Evolutionary conservation across 1,140 invertebrate genomes (phyloP).

Genomic region (Adoxophyes honmai): DNA sequence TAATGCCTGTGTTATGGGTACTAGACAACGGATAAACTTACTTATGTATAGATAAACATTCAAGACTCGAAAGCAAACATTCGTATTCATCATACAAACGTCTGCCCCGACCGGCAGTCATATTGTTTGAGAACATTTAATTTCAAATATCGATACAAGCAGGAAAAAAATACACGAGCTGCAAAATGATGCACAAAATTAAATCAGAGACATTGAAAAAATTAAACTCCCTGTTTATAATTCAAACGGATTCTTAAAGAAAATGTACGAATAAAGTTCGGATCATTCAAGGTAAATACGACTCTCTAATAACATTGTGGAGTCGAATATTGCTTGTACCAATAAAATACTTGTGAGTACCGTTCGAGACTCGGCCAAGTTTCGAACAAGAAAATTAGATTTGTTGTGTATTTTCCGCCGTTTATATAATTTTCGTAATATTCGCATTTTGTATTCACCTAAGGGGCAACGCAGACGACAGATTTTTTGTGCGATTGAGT

Average conservation of each 20-base stretch:
- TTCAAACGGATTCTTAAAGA: not conserved
- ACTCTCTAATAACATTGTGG: not conserved
- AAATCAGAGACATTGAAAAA: not conserved
- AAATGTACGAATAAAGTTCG: not conserved
- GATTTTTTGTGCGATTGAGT: too few relatives aligned
- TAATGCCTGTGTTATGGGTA: too few relatives aligned
- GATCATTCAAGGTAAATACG: not conserved
- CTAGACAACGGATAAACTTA: too few relatives aligned
- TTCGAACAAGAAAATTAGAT: constrained; percentile 11
- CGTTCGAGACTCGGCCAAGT: not conserved
- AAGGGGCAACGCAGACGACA: too few relatives aligned
- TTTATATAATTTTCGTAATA: constrained; percentile 2
- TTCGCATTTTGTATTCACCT: not conserved
- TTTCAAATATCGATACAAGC: too few relatives aligned
- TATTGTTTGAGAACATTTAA: too few relatives aligned
- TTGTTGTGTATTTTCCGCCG: constrained; percentile 10
- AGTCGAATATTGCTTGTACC: not conserved
- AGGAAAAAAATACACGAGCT: too few relatives aligned
- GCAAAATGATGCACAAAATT: too few relatives aligned
- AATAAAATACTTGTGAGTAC: not conserved
- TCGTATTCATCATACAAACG: too few relatives aligned
- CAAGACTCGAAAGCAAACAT: too few relatives aligned
- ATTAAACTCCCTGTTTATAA: not conserved
- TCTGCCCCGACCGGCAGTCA: too few relatives aligned
- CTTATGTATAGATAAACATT: too few relatives aligned